These are phyloP conservation scores for Gallinago stenura DNA, from an alignment of 2,797 vertebrate genomes.

Conservation along the genomic window DNA sequence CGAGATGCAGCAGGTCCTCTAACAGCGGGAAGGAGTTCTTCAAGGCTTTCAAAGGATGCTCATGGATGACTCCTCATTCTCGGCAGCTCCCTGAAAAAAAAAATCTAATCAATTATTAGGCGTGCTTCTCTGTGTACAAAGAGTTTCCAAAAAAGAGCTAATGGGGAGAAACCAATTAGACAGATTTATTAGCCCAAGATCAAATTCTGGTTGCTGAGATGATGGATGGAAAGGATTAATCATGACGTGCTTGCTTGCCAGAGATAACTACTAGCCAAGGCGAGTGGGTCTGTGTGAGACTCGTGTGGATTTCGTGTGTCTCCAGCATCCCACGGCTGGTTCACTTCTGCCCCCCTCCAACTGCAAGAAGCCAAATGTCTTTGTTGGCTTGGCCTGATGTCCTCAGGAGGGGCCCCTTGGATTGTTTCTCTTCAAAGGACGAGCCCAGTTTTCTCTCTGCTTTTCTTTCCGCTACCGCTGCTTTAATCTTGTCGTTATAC, in stretches of 20 bases:
- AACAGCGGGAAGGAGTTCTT: not conserved
- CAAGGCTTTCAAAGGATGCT: not conserved
- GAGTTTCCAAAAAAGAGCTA: not conserved
- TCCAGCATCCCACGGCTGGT: fast-evolving
- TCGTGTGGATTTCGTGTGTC: not conserved
- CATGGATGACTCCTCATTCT: not conserved
- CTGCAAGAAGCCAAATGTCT: not conserved
- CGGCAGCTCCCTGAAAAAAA: not conserved
- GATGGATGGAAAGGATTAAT: constrained; percentile 4
- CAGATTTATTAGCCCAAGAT: not conserved
- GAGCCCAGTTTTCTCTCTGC: not conserved
- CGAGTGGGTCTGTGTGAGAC: not conserved
- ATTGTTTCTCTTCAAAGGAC: not conserved
- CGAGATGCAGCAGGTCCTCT: not conserved
- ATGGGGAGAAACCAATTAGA: constrained; percentile 6
- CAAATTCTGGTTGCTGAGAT: not conserved
- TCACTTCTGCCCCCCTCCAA: not conserved
- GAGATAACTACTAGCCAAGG: not conserved
- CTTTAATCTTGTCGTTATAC: not conserved
- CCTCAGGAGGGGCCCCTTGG: not conserved
- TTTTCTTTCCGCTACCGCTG: not conserved
- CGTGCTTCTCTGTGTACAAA: not conserved
- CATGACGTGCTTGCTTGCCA: not conserved
- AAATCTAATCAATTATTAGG: not conserved
- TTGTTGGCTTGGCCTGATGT: not conserved